These are phyloP conservation scores for Hycleus phaleratus DNA, from an alignment of 1,140 invertebrate genomes.

Conservation along the genomic window DNA sequence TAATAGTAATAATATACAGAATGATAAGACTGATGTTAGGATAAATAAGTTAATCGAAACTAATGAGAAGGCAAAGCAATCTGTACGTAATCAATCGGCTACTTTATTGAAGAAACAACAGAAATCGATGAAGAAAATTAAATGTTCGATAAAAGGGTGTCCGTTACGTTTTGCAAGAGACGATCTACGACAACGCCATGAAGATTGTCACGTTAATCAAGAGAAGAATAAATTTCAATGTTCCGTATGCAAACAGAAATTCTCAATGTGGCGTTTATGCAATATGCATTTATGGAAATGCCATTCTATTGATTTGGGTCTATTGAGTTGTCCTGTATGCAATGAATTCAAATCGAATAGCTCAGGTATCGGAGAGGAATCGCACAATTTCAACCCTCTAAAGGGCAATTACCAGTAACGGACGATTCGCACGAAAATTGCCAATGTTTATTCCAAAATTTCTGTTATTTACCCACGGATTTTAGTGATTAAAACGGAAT, in stretches of 20 bases:
- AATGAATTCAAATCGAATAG: constrained; percentile 48
- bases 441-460: neutral
- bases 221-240: constrained; percentile 44
- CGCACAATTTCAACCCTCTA: too few relatives aligned
- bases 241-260: constrained; percentile 44
- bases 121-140: constrained; percentile 26
- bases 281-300: constrained; percentile 60
- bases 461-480: too few relatives aligned
- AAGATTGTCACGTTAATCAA: constrained; percentile 44
- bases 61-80: constrained; percentile 1
- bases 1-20: constrained; percentile 4
- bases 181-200: constrained; percentile 44
- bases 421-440: too few relatives aligned
- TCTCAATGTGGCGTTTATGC: constrained; percentile 53
- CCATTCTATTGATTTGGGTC: constrained; percentile 58
- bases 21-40: neutral
- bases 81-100: neutral
- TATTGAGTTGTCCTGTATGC: constrained; percentile 57
- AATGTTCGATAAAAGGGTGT: constrained; percentile 45
- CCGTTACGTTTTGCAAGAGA: constrained; percentile 45
- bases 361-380: constrained; percentile 37
- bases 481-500: too few relatives aligned
- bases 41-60: neutral
- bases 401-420: too few relatives aligned
- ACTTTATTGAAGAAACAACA: constrained; percentile 19